These are phyloP conservation scores for Drosophila merina DNA, from an alignment of 2,888 invertebrate species.

Conservation along the genomic window DNA sequence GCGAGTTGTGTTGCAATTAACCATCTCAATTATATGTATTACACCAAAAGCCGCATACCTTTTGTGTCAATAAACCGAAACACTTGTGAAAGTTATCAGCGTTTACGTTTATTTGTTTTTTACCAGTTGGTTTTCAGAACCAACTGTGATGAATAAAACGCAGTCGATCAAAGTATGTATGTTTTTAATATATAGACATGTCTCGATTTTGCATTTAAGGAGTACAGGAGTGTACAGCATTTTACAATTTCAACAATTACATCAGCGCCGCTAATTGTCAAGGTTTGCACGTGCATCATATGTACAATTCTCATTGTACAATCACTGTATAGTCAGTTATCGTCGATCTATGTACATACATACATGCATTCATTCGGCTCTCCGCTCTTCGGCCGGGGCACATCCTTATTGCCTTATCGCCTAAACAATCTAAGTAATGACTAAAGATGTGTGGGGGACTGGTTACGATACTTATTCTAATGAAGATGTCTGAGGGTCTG, in stretches of 20 bases:
- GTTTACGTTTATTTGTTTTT: neutral
- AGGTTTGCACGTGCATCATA: slow-evolving; percentile 52
- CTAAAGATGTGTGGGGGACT: slow-evolving; percentile 52
- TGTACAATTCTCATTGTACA: slow-evolving; percentile 52
- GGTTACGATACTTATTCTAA: slow-evolving; percentile 36
- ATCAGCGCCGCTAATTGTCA: slow-evolving; percentile 61
- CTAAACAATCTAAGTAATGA: slow-evolving; percentile 60
- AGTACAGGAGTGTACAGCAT: slow-evolving; percentile 58
- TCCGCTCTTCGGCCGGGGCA: slow-evolving; percentile 16
- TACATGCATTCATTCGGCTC: slow-evolving; percentile 40
- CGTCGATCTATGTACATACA: slow-evolving; percentile 61
- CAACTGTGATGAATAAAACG: neutral
- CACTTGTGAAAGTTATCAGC: slow-evolving; percentile 23
- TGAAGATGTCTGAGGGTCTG: slow-evolving; percentile 31
- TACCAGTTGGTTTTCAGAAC: neutral
- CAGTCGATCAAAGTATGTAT: slow-evolving; percentile 40
- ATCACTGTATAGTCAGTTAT: slow-evolving; percentile 41
- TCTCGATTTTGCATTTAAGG: slow-evolving; percentile 67
- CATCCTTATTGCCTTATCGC: slow-evolving; percentile 25
- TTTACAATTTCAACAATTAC: slow-evolving; percentile 67
- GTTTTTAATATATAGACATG: slow-evolving; percentile 54
- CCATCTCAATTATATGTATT: slow-evolving; percentile 50
- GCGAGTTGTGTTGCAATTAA: slow-evolving; percentile 33
- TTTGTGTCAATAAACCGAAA: slow-evolving; percentile 64
- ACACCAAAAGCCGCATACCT: slow-evolving; percentile 51